Evolutionary conservation across 2,888 invertebrate genomes (phyloP), one percentile per base, ranked within the genome.

Genomic region (Barypeithes pellucidus): DNA sequence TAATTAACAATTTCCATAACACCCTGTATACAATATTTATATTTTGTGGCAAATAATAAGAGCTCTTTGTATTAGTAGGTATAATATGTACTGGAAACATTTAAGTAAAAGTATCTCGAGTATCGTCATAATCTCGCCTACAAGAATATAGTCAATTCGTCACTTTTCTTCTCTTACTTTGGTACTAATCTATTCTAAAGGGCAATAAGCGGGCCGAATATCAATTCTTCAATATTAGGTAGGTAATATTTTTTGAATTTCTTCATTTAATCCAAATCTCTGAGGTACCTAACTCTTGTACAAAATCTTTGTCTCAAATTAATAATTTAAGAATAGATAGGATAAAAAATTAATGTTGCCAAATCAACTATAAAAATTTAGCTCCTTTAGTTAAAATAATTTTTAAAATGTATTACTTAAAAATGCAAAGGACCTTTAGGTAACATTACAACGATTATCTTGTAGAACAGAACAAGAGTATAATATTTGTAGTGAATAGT

Each of bases 391-490:
- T 54, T 66, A 66, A 67, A 59, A 47, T 29, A 67, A 67, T 60
- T 33, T 65, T 54, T 50, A 4, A 63, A 33, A 14, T 22, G 9
- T 20, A n/a, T 67, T 67, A 47, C 39, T 65, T 45, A 52, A 63
- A 52, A 63, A 65, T 71, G 70, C 59, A 71, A 71, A 65, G 22
- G 41, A 50, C 62, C 57, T 72, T 5, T 29, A 71, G 73, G 72
- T 75, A 83, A 82, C 81, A 83, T 81, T 81, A 82, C 82, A 83
- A 83, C 83, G 83, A 84, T 84, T 82, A 82, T 82, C 81, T 75
- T 76, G 81, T 84, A 82, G 82, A 80, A 81, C 47, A 62, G 52
- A 66, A 61, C 47, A 29, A 60, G 52, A 65, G 11, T 75, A 79
- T 81, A 81, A 79, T 81, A 82, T 80, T 81, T 82, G 82, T 72